These are phyloP conservation scores for Micromys minutus DNA, from an alignment of 2,113 vertebrate genomes.

Conservation along the genomic window DNA sequence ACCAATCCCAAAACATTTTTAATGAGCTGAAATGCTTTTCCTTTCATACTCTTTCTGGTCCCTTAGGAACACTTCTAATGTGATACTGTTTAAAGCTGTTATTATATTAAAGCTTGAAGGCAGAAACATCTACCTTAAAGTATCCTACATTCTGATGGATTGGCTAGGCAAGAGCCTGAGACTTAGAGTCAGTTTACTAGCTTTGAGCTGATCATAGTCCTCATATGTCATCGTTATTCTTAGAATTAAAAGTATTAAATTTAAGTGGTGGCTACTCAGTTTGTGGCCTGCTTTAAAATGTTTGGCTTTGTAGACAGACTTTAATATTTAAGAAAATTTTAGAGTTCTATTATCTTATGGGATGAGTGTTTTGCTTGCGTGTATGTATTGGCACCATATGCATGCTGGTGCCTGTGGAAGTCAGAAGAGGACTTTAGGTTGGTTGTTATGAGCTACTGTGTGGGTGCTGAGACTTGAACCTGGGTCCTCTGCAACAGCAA, in stretches of 20 bases:
- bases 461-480: not conserved
- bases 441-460: not conserved
- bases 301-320: conserved; percentile 40
- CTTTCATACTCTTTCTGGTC: not conserved
- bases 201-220: conserved; percentile 43
- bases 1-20: conserved; percentile 22
- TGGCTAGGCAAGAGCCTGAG: not conserved
- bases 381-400: not conserved
- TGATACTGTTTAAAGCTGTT: not conserved
- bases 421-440: not conserved
- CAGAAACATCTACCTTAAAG: not conserved
- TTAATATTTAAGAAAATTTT: not conserved
- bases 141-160: conserved; percentile 31
- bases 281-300: conserved; percentile 43
- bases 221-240: conserved; percentile 49
- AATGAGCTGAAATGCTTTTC: conserved; percentile 7
- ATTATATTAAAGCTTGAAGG: not conserved
- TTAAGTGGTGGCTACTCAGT: conserved; percentile 24
- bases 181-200: conserved; percentile 11
- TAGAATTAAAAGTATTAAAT: conserved; percentile 41
- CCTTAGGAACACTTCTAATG: not conserved
- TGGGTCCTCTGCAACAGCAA: not conserved
- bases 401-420: not conserved
- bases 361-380: not conserved
- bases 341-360: not conserved